These are phyloP conservation scores for Cottus gobio DNA, from an alignment of 2,113 vertebrate genomes.

Conservation along the genomic window DNA sequence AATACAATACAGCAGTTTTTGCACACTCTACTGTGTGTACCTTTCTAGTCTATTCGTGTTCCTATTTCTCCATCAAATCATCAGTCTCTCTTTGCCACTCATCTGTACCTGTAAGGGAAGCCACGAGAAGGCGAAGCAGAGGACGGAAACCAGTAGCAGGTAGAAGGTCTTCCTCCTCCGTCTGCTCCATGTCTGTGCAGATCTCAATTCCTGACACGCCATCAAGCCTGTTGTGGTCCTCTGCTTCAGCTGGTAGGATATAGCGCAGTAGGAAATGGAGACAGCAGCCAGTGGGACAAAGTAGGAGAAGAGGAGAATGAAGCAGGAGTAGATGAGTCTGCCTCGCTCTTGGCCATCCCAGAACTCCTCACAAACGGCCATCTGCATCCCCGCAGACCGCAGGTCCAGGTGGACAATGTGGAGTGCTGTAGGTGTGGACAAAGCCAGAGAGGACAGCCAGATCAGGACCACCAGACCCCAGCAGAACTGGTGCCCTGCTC, in stretches of 20 bases:
- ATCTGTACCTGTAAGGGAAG: slow-evolving; percentile 86
- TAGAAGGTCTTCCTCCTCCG: slow-evolving; percentile 88
- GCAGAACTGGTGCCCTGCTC: slow-evolving; percentile 83
- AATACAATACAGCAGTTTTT: neutral
- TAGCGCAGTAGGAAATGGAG: slow-evolving; percentile 88
- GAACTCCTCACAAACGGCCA: slow-evolving; percentile 90
- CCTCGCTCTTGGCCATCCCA: slow-evolving; percentile 84
- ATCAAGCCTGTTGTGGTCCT: slow-evolving; percentile 78
- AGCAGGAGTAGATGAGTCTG: slow-evolving; percentile 87
- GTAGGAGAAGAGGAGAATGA: slow-evolving; percentile 88
- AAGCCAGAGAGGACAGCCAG: slow-evolving; percentile 84
- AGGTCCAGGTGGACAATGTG: slow-evolving; percentile 88
- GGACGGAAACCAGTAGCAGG: slow-evolving; percentile 84
- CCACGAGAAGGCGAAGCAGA: slow-evolving; percentile 90
- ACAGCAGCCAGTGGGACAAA: slow-evolving; percentile 86
- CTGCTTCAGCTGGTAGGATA: slow-evolving; percentile 83
- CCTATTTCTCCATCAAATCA: neutral
- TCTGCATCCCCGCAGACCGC: slow-evolving; percentile 82
- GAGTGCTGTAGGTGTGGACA: slow-evolving; percentile 82
- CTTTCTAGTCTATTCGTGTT: neutral
- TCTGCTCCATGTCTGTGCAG: slow-evolving; percentile 81
- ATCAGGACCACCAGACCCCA: slow-evolving; percentile 81
- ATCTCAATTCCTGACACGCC: slow-evolving; percentile 64
- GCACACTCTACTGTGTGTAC: neutral
- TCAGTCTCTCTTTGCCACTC: neutral